A percentile compares a stretch with the other conserved stretches of the same genome.
phyloP scores from a whole-genome alignment of 2,113 vertebrate species.

The Nannobrachium achirus region DNA sequence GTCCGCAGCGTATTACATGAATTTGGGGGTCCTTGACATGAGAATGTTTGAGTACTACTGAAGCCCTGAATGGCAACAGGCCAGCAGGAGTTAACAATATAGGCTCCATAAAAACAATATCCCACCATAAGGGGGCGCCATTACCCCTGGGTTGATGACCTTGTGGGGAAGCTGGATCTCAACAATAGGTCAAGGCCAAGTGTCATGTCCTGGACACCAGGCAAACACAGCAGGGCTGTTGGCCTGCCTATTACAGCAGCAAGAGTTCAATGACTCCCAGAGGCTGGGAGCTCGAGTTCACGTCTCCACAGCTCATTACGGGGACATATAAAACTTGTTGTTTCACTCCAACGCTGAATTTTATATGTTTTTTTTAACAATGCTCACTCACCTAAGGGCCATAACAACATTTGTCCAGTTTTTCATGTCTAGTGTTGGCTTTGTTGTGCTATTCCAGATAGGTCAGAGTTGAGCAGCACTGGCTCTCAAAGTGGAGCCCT shows the following conservation, averaged over 20 bases:
- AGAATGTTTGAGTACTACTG: no score
- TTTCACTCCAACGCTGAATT: not conserved
- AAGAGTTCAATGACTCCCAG: constrained; percentile 42
- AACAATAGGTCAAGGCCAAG: constrained; percentile 51
- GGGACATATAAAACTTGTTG: constrained; percentile 8
- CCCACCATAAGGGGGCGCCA: not conserved
- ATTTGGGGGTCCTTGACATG: no score
- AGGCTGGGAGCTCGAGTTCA: constrained; percentile 7
- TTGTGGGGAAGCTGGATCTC: constrained; percentile 31
- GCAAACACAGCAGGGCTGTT: constrained; percentile 10
- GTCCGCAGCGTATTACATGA: no score
- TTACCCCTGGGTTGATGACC: constrained; percentile 31
- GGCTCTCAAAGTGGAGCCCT: no score
- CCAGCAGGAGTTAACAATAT: not conserved
- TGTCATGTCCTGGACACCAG: constrained; percentile 33
- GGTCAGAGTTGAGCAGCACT: no score
- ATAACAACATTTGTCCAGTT: no score
- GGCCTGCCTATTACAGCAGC: not conserved
- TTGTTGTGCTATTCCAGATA: not conserved
- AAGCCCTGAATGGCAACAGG: no score
- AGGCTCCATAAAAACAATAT: not conserved
- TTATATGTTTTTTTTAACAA: not conserved
- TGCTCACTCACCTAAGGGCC: not conserved
- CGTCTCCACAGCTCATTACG: constrained; percentile 15
- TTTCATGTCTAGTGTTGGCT: no score